Evolutionary conservation across 2,797 vertebrate genomes (phyloP).

Genomic region (Clarias laeviceps): DNA sequence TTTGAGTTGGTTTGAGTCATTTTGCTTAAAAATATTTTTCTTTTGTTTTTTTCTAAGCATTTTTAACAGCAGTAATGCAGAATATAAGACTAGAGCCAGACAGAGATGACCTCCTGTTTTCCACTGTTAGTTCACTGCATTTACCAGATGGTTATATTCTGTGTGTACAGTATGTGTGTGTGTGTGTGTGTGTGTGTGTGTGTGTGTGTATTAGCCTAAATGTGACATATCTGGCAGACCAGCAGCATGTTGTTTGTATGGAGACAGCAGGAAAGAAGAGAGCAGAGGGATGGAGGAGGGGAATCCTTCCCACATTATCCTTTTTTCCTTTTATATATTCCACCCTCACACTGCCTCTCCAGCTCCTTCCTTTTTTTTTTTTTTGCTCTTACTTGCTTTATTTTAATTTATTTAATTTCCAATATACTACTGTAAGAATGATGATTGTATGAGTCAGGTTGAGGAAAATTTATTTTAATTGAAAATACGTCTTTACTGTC

Average conservation of each 20-base stretch:
- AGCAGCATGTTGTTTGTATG: constrained; percentile 24
- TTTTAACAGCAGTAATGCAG: not conserved
- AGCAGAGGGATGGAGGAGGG: constrained; percentile 30
- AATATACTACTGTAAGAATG: not conserved
- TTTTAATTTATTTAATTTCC: not conserved
- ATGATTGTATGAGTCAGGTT: not conserved
- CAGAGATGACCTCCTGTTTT: constrained; percentile 34
- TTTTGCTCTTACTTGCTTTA: not conserved
- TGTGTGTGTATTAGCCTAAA: constrained; percentile 4
- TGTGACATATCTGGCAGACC: constrained; percentile 39
- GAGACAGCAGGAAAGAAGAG: constrained; percentile 36
- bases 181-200: constrained; percentile 22
- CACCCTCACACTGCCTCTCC: not conserved
- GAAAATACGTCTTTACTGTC: not conserved
- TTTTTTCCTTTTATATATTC: not conserved
- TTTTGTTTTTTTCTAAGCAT: not conserved
- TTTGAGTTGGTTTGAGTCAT: not conserved
- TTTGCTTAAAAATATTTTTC: not conserved
- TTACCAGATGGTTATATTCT: constrained; percentile 51
- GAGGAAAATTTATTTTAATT: not conserved
- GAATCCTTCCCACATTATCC: constrained; percentile 9
- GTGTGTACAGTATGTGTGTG: constrained; percentile 36
- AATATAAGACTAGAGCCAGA: not conserved
- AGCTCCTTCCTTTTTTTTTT: not conserved
- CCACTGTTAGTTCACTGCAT: constrained; percentile 33